A percentile compares a stretch with the other conserved stretches of the same genome.
These are phyloP conservation scores for Capreolus pygargus DNA, from an alignment of 2,113 vertebrate species.

Conservation along the genomic window DNA sequence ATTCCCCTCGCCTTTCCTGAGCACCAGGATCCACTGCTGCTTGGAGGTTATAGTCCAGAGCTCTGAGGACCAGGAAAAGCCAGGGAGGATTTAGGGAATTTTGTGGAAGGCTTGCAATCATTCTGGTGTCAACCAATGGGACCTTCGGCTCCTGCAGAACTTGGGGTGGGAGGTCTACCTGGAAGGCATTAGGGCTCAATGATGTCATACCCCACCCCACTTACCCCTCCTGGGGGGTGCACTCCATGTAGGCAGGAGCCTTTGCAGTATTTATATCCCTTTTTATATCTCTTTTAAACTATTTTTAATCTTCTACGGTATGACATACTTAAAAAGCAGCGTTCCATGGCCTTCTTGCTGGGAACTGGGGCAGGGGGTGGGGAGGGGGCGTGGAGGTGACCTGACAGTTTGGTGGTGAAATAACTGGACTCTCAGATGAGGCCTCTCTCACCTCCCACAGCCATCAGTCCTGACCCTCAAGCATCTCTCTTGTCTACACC, in stretches of 20 bases:
- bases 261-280: slow-evolving; percentile 58
- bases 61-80: not conserved
- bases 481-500: not conserved
- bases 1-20: not conserved
- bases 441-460: rapidly evolving
- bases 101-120: not conserved
- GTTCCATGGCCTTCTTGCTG: not conserved
- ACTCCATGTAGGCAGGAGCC: not conserved
- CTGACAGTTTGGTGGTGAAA: not conserved
- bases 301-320: slow-evolving; percentile 61
- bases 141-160: not conserved
- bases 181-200: not conserved
- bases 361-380: slow-evolving; percentile 40
- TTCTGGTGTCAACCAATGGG: not conserved
- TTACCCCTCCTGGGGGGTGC: not conserved
- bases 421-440: not conserved
- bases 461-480: not conserved
- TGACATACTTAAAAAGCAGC: slow-evolving; percentile 66
- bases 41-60: not conserved
- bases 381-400: not conserved
- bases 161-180: rapidly evolving
- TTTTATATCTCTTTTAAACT: slow-evolving; percentile 55
- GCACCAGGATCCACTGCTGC: not conserved
- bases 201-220: not conserved
- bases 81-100: not conserved